Percentiles rank a stretch among this genome's conserved stretches.
phyloP scores from a whole-genome alignment of 2,888 invertebrate genomes.

The Heteropelma amictum region DNA sequence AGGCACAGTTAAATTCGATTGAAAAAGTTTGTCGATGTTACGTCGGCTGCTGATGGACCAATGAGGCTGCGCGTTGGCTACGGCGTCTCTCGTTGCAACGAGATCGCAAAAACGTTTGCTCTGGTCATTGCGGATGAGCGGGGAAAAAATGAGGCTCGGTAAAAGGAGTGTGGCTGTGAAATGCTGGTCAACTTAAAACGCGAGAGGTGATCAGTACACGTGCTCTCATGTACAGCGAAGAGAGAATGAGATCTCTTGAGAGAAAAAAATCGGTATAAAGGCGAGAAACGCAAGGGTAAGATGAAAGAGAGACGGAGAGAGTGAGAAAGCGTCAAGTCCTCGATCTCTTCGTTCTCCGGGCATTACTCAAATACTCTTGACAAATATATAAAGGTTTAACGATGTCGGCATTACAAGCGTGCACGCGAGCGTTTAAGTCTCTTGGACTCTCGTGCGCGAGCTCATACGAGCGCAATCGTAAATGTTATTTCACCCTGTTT shows the following conservation, averaged over 20 bases:
- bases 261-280: conserved; percentile 15
- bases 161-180: background rate
- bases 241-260: conserved; percentile 27
- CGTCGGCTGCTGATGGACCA: too few relatives aligned
- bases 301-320: conserved; percentile 11
- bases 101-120: background rate
- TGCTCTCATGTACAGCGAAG: conserved; percentile 13
- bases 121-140: too few relatives aligned
- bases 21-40: too few relatives aligned
- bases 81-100: background rate
- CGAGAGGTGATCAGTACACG: conserved; percentile 29
- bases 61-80: too few relatives aligned
- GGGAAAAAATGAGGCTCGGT: background rate
- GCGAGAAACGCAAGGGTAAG: background rate
- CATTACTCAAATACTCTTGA: conserved; percentile 68
- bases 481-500: conserved; percentile 10
- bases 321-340: conserved; percentile 45
- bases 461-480: conserved; percentile 16
- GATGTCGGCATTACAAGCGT: conserved; percentile 64
- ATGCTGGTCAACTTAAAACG: conserved; percentile 29
- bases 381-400: conserved; percentile 69
- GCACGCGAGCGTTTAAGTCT: conserved; percentile 69
- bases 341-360: conserved; percentile 57
- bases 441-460: conserved; percentile 40
- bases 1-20: too few relatives aligned